Evolutionary conservation across 2,797 vertebrate species (phyloP).

Genomic region (Ciconia nigra): DNA sequence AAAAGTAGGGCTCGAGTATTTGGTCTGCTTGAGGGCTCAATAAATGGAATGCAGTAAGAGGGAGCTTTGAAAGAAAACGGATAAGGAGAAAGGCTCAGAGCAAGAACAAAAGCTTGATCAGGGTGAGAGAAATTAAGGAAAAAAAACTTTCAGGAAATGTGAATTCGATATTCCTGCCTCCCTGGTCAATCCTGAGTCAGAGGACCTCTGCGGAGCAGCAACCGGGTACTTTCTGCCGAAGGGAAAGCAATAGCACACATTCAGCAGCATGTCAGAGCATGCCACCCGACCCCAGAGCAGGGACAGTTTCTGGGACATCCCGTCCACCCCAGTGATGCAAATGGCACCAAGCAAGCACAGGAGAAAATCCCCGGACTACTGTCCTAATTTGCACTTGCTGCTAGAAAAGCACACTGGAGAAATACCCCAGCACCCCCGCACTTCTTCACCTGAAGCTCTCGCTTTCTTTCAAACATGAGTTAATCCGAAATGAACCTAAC

Average conservation of each 20-base stretch:
- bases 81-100: not conserved
- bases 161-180: not conserved
- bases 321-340: not conserved
- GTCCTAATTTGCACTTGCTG: not conserved
- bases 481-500: fast-evolving
- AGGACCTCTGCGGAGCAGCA: not conserved
- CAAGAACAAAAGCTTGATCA: not conserved
- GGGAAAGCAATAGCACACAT: fast-evolving
- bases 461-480: fast-evolving
- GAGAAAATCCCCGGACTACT: not conserved
- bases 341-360: not conserved
- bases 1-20: not conserved
- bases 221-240: not conserved
- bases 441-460: not conserved
- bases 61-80: fast-evolving
- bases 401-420: not conserved
- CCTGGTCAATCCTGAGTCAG: fast-evolving
- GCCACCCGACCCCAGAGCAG: fast-evolving
- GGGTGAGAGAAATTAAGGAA: not conserved
- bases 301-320: not conserved
- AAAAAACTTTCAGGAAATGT: not conserved
- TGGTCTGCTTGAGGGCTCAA: not conserved
- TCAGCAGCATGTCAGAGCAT: not conserved
- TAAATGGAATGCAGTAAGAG: not conserved
- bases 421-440: fast-evolving